Base-by-base conservation (phyloP, 2,888 invertebrate genomes). In the Muschampia plurimacula region DNA sequence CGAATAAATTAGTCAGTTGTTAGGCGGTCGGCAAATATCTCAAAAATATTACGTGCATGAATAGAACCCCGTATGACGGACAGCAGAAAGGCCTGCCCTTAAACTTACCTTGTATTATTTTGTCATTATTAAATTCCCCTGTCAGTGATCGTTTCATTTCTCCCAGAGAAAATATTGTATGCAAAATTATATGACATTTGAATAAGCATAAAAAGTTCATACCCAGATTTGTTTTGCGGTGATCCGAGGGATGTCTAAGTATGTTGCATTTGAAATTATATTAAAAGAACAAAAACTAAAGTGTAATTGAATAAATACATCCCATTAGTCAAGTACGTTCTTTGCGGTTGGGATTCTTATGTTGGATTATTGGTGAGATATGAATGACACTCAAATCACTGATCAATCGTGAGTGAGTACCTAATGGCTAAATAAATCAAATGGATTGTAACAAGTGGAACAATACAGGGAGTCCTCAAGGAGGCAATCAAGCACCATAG, bases 91-190 rank as follows among this genome's bases (percentile, higher is more conserved):
- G 93, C 86, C 86, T 87, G 89, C 90, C 89, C 90, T 92, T 92
- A 91, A 89, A 91, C 87, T 90, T 91, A 87, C 89, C 91, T 91
- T 90, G 93, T 93, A 94, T 94, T 94, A 94, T 94, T 94, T 94
- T 94, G 94, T 94, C 93, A 94, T 94, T 93, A 94, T 94, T 94
- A 94, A 94, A 94, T 94, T 94, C 94, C 87, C 84, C 88, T 92
- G 94, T 94, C 94, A 93, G 86, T 75, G 86, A 82, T 86, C 83
- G 89, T 91, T 93, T 88, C 91, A 92, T 90, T 93, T 94, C 90
- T 88, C 85, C 83, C 86, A 86, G 89, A 89, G 92, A 89, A 94
- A 93, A 93, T 94, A 93, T 94, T 94, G 93, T 93, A 94, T 94
- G 94, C 93, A 93, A 94, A 93, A 91, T 90, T 90, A 91, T 94